Base-by-base conservation (phyloP, 2,888 invertebrate genomes). In the Cheiracanthium punctorium region DNA sequence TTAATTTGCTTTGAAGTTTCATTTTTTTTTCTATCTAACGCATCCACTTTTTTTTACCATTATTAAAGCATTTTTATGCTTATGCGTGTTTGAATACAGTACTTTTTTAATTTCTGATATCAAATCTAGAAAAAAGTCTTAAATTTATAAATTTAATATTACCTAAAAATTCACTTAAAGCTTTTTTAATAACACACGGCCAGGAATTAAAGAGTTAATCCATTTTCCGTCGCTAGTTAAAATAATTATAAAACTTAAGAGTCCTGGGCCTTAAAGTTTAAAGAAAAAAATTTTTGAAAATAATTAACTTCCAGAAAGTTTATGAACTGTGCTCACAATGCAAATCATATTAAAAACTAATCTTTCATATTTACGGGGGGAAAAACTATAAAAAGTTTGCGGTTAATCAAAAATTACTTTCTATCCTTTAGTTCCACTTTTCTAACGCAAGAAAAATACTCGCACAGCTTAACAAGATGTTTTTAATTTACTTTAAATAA, bases 401-500 rank as follows among this genome's bases (percentile, higher is more conserved):
- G 37, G 81, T 71, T 82, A 82, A 82, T 82, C 82, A 82, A 58
- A 58, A 58, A 58, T 58, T 20, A 10, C 43, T 7, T 24, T 58
- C 24, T 17, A 2, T 24, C 58, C 58, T 58, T 58, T 48, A 17
- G 48, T 48, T 48, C 37, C 37, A n/a, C n/a, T n/a, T n/a, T n/a
- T 37, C 37, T 7, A 4, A 37, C 7, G 37, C 37, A 37, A 37
- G 37, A 10, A 37, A 37, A 37, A 37, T 7, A 37, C 24, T 10
- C 52, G 32, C 67, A 1, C 8, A 17, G 30, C 67, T 28, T 58
- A 84, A 79, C 73, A 67, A 77, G 82, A 77, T 77, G 58, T 73
- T 85, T 85, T 85, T 74, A 85, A 85, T 79, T 74, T 64, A 43
- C 74, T 80, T 74, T 79, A 85, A 74, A 76, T 74, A 79, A 79